Base-by-base conservation (phyloP, 2,113 vertebrate genomes). In the Melanerpes formicivorus region DNA sequence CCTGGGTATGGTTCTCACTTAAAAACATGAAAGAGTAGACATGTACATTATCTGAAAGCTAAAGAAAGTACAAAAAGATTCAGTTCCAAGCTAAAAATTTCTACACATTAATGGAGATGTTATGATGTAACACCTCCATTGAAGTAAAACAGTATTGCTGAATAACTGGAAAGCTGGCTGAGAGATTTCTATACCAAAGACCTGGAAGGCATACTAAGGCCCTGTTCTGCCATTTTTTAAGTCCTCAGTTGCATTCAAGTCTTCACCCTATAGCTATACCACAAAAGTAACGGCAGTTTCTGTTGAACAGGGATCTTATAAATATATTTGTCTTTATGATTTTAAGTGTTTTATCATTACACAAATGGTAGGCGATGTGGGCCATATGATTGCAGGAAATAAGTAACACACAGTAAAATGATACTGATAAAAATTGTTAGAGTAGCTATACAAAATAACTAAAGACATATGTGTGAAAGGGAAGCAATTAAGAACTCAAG, bases 281-380 rank as follows among this genome's bases (percentile, higher is more conserved):
- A 75, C 6, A 29, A 56, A 48, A 82, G 6, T 48, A 74, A 55
- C 0, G 4, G 16, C 11, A 30, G 10, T 3, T 88, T 75, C 58
- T 81, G 15, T n/a, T 72, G 13, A 22, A 56, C 0, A 26, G 3
- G 4, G 7, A 64, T 34, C 65, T 55, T 42, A 60, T 4, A 54
- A 75, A 81, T 15, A 21, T 2, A 46, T 22, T 12, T 40, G 40
- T 40, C 40, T 40, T 40, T 11, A 73, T 25, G 14, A 37, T 80
- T 62, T 87, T 23, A 67, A 59, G n/a, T 42, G 42, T n/a, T 75
- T 55, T 0, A 0, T 6, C 42, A 55, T 55, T 55, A 80, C 9
- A 70, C 16, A 77, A 77, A 48, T 6, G 18, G 30, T 10, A 72
- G 29, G 50, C 0, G 2, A 88, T 0, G 0, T 16, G 69, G 13